A percentile compares a stretch with the other conserved stretches of the same genome.
Conservation (phyloP, 2,797 vertebrate genomes). For the Myotis myotis region DNA sequence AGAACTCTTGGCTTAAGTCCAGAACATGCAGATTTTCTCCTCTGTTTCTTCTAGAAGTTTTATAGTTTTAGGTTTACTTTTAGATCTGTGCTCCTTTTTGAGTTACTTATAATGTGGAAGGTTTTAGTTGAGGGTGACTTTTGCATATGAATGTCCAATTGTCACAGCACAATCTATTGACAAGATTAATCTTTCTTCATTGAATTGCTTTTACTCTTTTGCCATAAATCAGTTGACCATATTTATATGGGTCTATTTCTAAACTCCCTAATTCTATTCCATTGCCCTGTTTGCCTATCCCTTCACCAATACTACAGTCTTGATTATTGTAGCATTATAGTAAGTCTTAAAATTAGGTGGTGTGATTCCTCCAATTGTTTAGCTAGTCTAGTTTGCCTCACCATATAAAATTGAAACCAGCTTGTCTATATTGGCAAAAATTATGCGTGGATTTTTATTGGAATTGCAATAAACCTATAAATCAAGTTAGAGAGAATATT, state of each 20-base stretch:
- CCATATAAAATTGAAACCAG: neutral
- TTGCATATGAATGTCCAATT: neutral
- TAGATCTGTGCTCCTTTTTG: slow-evolving; percentile 29
- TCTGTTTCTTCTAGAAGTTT: slow-evolving; percentile 8
- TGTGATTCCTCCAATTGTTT: neutral
- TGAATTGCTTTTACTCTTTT: slow-evolving; percentile 15
- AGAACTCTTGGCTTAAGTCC: slow-evolving; percentile 41
- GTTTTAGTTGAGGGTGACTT: slow-evolving; percentile 2
- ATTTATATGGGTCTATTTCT: slow-evolving; percentile 14
- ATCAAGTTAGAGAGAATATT: neutral
- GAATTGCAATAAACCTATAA: slow-evolving; percentile 11
- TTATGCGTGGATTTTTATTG: neutral
- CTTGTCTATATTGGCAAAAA: neutral
- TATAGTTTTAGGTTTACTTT: slow-evolving; percentile 17
- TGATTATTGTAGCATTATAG: neutral
- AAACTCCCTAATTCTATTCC: neutral
- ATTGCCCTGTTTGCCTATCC: neutral
- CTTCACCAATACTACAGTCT: neutral
- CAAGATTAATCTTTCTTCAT: neutral
- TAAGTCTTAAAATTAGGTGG: neutral
- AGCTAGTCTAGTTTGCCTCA: neutral
- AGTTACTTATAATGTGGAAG: neutral
- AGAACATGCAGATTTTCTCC: slow-evolving; percentile 39
- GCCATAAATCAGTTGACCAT: slow-evolving; percentile 20
- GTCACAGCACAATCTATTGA: neutral